Evolutionary conservation across 2,797 vertebrate species (phyloP), one percentile per base, ranked within the genome.

Genomic region (Nyctalus aviator): DNA sequence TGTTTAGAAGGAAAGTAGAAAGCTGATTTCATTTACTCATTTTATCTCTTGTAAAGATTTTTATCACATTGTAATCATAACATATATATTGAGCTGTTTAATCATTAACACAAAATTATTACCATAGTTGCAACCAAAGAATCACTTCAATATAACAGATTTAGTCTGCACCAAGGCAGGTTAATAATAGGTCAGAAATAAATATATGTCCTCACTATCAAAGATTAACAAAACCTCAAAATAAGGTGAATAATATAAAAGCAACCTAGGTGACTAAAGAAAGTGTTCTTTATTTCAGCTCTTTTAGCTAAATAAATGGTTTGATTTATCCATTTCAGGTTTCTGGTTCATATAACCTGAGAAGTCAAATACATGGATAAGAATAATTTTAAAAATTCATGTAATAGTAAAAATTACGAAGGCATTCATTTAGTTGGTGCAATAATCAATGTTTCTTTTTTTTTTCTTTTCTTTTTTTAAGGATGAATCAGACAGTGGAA

Each of bases 401-500:
- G 4, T 71, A 53, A 88, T 79, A 8, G 48, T 48, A 82, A 71
- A 76, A 95, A 93, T 88, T 48, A 75, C 55, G 50, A 57, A 7
- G 64, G 6, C 7, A 35, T 78, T 87, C 5, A 46, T 71, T 87
- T 68, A 73, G 44, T 46, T 62, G 30, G 44, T 72, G 11, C 10
- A 57, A 30, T 78, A 12, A 48, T 62, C 30, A 59, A 13, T 68
- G 59, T 59, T 90, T 53, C 5, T 53, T 62, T 50, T 11, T 44
- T 41, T 44, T 50, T 71, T 35, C 93, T 93, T 81, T 84, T 50
- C n/a, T 93, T 95, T 64, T 88, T 86, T 90, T 77, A 37, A 88
- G 46, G 27, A 88, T 85, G 88, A 93, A 20, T 97, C 78, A 79
- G 13, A 27, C 1, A n/a, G 27, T 50, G 55, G 83, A 90, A 94